phyloP scores from a whole-genome alignment of 1,140 invertebrate species.

The Lineus longissimus region DNA sequence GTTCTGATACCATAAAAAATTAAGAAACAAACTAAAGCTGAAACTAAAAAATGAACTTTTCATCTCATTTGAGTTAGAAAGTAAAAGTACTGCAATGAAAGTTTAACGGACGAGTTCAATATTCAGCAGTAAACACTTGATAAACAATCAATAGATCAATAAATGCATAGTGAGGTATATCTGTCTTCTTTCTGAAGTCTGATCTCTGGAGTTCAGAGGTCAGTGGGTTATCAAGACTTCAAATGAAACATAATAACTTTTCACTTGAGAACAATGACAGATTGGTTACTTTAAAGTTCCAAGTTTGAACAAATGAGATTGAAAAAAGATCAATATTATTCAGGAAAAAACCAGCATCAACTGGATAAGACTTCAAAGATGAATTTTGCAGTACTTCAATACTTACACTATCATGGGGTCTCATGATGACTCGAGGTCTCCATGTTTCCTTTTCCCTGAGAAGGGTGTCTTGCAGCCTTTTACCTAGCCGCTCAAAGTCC shows the following conservation, averaged over 20 bases:
- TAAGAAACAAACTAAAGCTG: neutral
- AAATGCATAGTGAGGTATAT: too few species aligned
- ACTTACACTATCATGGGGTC: slow-evolving; percentile 7
- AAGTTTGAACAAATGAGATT: neutral
- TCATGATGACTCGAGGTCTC: slow-evolving; percentile 23
- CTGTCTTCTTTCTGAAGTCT: too few species aligned
- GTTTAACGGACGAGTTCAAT: neutral
- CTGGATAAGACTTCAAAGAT: neutral
- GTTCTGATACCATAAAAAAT: neutral
- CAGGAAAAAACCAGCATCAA: neutral
- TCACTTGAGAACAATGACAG: neutral
- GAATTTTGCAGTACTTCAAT: slow-evolving; percentile 1
- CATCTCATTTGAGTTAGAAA: neutral
- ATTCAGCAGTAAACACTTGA: neutral
- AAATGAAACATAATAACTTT: too few species aligned
- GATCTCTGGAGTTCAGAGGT: too few species aligned
- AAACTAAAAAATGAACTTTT: neutral
- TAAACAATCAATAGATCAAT: too few species aligned
- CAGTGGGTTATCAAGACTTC: too few species aligned
- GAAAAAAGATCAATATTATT: neutral
- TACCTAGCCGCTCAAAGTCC: slow-evolving; percentile 39
- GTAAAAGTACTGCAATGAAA: neutral
- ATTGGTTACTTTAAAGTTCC: neutral
- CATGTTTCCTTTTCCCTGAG: slow-evolving; percentile 36
- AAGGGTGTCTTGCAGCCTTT: slow-evolving; percentile 40